Conservation (phyloP, 2,113 vertebrate species). For the Archocentrus centrarchus region DNA sequence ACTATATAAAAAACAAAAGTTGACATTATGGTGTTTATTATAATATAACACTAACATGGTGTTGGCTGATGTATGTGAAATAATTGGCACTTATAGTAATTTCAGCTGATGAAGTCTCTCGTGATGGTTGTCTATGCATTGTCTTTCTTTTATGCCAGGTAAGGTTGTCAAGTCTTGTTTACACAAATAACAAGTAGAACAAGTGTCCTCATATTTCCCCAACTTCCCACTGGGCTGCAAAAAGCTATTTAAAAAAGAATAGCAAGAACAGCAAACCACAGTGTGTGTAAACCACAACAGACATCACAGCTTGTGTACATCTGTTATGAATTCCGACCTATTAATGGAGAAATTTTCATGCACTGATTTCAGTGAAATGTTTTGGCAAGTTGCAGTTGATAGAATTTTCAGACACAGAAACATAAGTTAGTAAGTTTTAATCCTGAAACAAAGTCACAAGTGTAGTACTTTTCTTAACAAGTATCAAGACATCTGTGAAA, state of each 20-base stretch:
- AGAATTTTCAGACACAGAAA: constrained; percentile 55
- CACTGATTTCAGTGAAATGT: constrained; percentile 35
- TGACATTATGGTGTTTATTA: not conserved
- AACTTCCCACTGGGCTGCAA: constrained; percentile 52
- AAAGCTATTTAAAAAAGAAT: constrained; percentile 40
- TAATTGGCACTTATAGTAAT: constrained; percentile 31
- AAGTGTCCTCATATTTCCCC: constrained; percentile 56
- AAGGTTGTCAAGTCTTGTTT: constrained; percentile 57
- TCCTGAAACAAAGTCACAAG: constrained; percentile 64
- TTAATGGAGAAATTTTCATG: constrained; percentile 47
- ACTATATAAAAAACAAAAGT: not conserved
- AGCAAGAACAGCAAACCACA: constrained; percentile 29
- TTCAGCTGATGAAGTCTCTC: constrained; percentile 19
- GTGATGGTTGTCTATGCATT: not conserved
- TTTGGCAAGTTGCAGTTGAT: constrained; percentile 44
- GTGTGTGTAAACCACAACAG: constrained; percentile 49
- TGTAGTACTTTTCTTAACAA: constrained; percentile 65
- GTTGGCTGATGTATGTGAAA: not conserved
- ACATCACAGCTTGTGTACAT: constrained; percentile 39
- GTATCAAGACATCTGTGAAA: constrained; percentile 61
- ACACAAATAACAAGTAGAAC: constrained; percentile 60
- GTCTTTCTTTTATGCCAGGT: constrained; percentile 47
- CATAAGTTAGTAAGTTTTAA: constrained; percentile 65
- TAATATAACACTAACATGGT: not conserved
- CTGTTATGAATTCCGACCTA: constrained; percentile 50